Evolutionary conservation across 2,113 vertebrate species (phyloP).

Genomic region (Hylia prasina): DNA sequence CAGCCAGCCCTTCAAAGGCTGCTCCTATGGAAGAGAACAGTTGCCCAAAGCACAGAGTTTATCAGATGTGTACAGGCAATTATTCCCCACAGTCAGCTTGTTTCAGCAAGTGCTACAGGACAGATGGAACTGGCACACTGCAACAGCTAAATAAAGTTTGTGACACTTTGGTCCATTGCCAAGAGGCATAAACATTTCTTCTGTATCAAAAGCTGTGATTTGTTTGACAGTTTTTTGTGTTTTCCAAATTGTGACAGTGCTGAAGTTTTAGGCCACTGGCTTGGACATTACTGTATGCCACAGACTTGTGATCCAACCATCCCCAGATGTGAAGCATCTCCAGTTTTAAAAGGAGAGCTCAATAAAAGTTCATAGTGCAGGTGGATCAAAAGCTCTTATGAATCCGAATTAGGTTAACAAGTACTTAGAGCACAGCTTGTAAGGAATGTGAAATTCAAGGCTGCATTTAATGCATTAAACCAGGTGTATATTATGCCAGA

Average conservation of each 20-base stretch:
- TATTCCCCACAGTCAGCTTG: background rate
- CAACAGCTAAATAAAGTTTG: conserved; percentile 23
- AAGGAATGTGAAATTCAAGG: background rate
- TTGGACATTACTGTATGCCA: background rate
- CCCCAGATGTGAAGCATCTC: background rate
- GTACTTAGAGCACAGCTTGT: background rate
- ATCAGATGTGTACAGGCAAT: background rate
- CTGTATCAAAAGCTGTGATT: background rate
- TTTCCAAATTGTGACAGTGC: background rate
- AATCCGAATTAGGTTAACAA: background rate
- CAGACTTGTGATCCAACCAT: background rate
- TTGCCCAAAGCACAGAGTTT: background rate
- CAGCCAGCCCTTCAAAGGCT: background rate
- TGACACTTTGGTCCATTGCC: conserved; percentile 12
- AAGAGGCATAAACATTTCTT: background rate
- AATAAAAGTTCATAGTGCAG: background rate
- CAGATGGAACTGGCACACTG: background rate
- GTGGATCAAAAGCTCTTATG: background rate
- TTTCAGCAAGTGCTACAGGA: background rate
- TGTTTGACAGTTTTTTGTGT: background rate
- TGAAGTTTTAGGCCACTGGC: background rate
- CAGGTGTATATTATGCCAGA: background rate
- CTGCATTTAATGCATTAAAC: background rate
- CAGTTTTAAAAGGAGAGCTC: background rate
- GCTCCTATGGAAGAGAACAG: background rate